Percentiles rank a stretch among this genome's conserved stretches.
Evolutionary conservation across 2,888 invertebrate species (phyloP).

Genomic region (Acanthoscelides obtectus): DNA sequence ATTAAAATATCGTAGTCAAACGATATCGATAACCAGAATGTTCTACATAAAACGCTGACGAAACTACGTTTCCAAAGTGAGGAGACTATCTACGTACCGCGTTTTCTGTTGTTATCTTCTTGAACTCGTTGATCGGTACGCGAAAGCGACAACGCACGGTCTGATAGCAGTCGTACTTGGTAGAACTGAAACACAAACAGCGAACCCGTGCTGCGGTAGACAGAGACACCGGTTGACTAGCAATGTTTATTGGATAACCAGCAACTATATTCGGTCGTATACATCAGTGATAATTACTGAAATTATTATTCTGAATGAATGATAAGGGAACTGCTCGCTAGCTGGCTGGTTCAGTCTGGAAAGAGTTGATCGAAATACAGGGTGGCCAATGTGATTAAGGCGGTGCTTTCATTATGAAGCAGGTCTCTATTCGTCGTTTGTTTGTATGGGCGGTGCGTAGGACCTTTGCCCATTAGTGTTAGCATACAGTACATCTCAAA

Average conservation of each 20-base stretch:
- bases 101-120: not conserved
- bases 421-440: no score
- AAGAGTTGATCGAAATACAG: not conserved
- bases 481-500: no score
- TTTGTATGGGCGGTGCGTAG: no score
- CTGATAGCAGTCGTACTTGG: not conserved
- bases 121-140: not conserved
- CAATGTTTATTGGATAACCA: not conserved
- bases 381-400: no score
- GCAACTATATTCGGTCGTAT: not conserved
- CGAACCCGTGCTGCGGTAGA: no score
- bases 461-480: no score
- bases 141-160: not conserved
- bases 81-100: not conserved
- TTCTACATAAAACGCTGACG: no score
- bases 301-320: not conserved
- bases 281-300: not conserved
- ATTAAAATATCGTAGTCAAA: no score
- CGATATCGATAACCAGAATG: no score
- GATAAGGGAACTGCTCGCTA: not conserved
- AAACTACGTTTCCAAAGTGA: no score
- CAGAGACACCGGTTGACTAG: not conserved
- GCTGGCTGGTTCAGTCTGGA: not conserved
- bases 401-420: no score
- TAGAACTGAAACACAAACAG: not conserved